phyloP scores from a whole-genome alignment of 2,113 vertebrate species.

The Steatornis caripensis region DNA sequence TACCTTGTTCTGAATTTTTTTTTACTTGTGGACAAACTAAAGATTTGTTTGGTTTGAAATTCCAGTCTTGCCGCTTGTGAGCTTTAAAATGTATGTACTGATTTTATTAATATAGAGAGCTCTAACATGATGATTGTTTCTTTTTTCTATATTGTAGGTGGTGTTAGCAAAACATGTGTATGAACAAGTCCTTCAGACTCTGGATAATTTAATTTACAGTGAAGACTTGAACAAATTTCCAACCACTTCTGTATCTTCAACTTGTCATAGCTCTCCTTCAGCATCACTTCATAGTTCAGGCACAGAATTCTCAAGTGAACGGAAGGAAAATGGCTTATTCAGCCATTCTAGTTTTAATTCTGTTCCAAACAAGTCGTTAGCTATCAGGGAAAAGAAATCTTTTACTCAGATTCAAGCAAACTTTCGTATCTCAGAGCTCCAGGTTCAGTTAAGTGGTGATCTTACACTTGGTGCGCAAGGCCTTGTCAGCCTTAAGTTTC shows the following conservation, averaged over 20 bases:
- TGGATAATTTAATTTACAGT: constrained; percentile 90
- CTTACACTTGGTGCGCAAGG: constrained; percentile 91
- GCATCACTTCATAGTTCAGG: constrained; percentile 72
- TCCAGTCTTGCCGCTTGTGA: not conserved
- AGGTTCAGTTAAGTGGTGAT: constrained; percentile 91
- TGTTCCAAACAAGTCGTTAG: constrained; percentile 67
- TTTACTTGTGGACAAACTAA: not conserved
- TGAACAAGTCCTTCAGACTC: constrained; percentile 93
- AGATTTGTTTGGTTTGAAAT: not conserved
- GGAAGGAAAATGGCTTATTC: constrained; percentile 85
- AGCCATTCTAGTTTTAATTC: constrained; percentile 79
- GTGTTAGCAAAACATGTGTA: constrained; percentile 94
- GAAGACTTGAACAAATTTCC: constrained; percentile 81
- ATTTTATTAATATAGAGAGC: not conserved
- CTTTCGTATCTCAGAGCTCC: constrained; percentile 87
- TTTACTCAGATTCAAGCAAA: constrained; percentile 92
- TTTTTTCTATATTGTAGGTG: constrained; percentile 74
- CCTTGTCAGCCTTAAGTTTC: constrained; percentile 92
- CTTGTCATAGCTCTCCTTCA: constrained; percentile 79
- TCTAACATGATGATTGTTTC: not conserved
- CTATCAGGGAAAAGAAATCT: constrained; percentile 65
- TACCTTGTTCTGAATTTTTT: not conserved
- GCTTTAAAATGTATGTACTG: not conserved
- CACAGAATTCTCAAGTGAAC: constrained; percentile 73
- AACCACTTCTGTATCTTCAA: constrained; percentile 58